Base-by-base conservation (phyloP, 2,797 vertebrate genomes). In the Eurystomus glaucurus region DNA sequence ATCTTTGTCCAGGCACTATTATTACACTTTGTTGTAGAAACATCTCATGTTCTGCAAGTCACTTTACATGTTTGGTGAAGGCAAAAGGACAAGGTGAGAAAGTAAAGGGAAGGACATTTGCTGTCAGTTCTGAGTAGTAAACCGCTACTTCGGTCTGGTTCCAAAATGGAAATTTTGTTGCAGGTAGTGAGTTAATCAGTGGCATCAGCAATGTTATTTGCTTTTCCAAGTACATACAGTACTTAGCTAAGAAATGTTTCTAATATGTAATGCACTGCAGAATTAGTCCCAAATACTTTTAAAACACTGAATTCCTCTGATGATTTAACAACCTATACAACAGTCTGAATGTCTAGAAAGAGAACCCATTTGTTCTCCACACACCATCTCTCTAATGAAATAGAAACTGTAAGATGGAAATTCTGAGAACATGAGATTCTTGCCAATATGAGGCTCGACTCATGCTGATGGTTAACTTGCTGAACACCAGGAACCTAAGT, bases 371-470 rank as follows among this genome's bases (percentile, higher is more conserved):
- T 97, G 81, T 96, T 88, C 88, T 96, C 65, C 18, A 37, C 88
- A 80, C 86, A 71, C 54, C 68, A 74, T 91, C 83, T 93, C 94
- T 96, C 64, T 92, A 88, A 95, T 69, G 94, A 97, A 96, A 95
- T 58, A 95, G 93, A 93, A 98, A 90, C 58, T 57, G 86, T 77
- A 45, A 50, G 83, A 96, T 96, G 96, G 97, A 98, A 97, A 97
- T 79, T 97, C 90, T 97, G 97, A 98, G 92, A 91, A 95, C 85
- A 85, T 45, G 35, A 91, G 39, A 84, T 70, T 97, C 77, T 95
- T 93, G 97, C 97, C 97, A 98, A 29, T 17, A 20, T 69, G 91
- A 98, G 91, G 94, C 78, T 93, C 95, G 94, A 76, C 88, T 96
- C 71, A 9, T 45, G 75, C 90, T 97, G 96, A 94, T 93, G 61